Evolutionary conservation across 2,888 invertebrate genomes (phyloP).

Genomic region (Heliconius sara): DNA sequence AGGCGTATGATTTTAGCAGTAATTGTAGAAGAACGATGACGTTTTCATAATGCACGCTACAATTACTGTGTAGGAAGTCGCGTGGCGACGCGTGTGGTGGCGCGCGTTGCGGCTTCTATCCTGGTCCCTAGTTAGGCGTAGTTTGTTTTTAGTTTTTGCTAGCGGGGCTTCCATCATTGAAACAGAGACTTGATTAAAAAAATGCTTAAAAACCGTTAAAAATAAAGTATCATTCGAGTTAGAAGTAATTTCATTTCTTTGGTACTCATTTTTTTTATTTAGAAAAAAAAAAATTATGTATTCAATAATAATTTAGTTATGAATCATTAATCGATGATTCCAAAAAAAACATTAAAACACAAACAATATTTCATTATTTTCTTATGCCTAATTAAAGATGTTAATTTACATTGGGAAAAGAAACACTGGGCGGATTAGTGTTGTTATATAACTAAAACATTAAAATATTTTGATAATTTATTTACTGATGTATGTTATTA

Average conservation of each 20-base stretch:
- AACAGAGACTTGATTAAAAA: neutral
- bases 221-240: too few species aligned
- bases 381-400: neutral
- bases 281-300: too few species aligned
- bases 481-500: neutral
- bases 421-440: too few species aligned
- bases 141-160: conserved; percentile 58
- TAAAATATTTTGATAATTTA: neutral
- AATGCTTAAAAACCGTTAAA: neutral
- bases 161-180: conserved; percentile 57
- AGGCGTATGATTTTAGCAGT: conserved; percentile 17
- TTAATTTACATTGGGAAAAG: neutral
- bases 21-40: conserved; percentile 38
- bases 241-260: too few species aligned
- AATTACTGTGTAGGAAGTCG: conserved; percentile 63
- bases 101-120: conserved; percentile 54
- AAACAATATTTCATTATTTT: neutral
- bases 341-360: neutral
- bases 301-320: too few species aligned
- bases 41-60: conserved; percentile 60
- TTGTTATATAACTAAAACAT: neutral
- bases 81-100: conserved; percentile 58
- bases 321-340: too few species aligned
- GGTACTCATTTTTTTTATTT: too few species aligned
- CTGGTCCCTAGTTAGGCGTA: conserved; percentile 19